These are phyloP conservation scores for Lynx canadensis DNA, from an alignment of 2,113 vertebrate species.

Conservation along the genomic window DNA sequence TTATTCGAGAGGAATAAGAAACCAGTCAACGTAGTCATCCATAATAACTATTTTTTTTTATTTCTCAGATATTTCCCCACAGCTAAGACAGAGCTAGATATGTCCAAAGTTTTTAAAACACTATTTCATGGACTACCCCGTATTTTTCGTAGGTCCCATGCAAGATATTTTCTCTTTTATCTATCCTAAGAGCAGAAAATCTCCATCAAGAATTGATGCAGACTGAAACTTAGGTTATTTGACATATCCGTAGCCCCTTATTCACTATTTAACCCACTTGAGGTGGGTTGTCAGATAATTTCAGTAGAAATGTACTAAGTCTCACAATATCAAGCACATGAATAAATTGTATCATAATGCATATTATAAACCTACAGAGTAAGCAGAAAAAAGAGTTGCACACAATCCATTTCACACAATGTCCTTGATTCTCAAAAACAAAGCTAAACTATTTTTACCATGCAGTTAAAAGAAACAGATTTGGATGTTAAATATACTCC, in stretches of 20 bases:
- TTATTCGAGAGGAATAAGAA: background rate
- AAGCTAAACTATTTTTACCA: slow-evolving; percentile 38
- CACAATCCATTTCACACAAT: slow-evolving; percentile 30
- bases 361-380: background rate
- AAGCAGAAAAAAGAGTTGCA: slow-evolving; percentile 44
- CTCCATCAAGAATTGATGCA: background rate
- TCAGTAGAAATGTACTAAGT: background rate
- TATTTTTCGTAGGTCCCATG: background rate
- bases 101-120: background rate
- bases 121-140: background rate
- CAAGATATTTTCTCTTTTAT: background rate
- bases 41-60: background rate
- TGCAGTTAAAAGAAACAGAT: background rate
- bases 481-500: background rate
- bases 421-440: slow-evolving; percentile 55
- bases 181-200: background rate
- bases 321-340: background rate
- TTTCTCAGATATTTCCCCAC: background rate
- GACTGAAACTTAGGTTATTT: background rate
- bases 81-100: background rate
- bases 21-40: background rate
- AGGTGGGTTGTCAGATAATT: background rate
- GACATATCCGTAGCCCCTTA: background rate
- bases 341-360: slow-evolving; percentile 28
- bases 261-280: background rate